Base-by-base conservation (phyloP, 2,797 vertebrate species). In the Eleutherodactylus coqui region DNA sequence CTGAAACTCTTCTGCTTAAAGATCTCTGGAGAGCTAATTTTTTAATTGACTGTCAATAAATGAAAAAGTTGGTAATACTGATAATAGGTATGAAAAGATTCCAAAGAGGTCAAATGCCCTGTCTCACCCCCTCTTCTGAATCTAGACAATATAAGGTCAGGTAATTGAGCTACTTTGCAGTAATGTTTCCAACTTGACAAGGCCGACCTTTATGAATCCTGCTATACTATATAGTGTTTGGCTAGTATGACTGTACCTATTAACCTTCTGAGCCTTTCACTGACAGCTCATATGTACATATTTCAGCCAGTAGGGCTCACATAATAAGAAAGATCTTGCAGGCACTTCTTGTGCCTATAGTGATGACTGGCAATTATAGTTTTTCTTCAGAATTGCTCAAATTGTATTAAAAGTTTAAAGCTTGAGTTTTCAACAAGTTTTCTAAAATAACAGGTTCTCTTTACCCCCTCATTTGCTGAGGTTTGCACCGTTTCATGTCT, bases 71-170 rank as follows among this genome's bases (percentile, higher is more conserved):
- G n/a, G 9, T 49, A 82, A 3, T 10, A 49, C 67, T 41, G 24
- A 49, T 69, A 82, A 55, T 72, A 27, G 16, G 21, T 36, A 82
- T 55, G 67, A 34, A 55, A 82, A 72, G 34, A 72, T 41, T 41
- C 34, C 80, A 82, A 34, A 55, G 64, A 82, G 47, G 80, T 82
- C 24, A 82, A 82, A 72, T 72, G 80, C 19, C 53, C 49, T 34
- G 24, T 75, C 70, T 38, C 67, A 58, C 80, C 38, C 64, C 80
- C 24, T 16, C 64, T 41, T 41, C 51, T 55, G 64, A n/a, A 82
- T 82, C 13, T 51, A 81, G 45, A 51, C 79, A 55, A 53, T 82
- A 38, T 82, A 82, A 72, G 80, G 67, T 72, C 47, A 82, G 80
- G 47, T 49, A 82, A 82, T 29, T 72, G 67, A 55, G 34, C 80